phyloP scores from a whole-genome alignment of 2,797 vertebrate genomes.

The Pseudochromis fuscus region DNA sequence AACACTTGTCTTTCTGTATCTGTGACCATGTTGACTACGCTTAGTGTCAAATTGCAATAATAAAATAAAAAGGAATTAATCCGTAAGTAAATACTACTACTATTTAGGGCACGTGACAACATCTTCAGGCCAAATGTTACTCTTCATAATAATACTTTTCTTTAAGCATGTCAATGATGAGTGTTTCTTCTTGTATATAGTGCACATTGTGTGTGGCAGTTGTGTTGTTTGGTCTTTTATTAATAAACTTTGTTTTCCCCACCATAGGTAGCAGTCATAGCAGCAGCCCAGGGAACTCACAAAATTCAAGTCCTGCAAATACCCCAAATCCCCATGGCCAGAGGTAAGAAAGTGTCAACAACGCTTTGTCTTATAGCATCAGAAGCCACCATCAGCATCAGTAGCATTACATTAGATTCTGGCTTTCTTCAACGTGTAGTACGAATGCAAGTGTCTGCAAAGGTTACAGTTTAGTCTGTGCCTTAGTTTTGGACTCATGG shows the following conservation, averaged over 20 bases:
- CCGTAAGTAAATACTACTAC: too few relatives aligned
- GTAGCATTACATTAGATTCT: neutral
- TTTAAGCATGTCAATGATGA: too few relatives aligned
- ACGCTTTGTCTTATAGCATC: neutral
- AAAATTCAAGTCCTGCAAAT: constrained; percentile 79
- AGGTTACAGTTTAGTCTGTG: neutral
- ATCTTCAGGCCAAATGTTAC: too few relatives aligned
- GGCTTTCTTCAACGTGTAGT: neutral
- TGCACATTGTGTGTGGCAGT: neutral
- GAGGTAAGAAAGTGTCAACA: constrained; percentile 73
- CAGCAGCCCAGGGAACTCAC: constrained; percentile 78
- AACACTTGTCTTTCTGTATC: too few relatives aligned
- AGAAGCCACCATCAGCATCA: neutral
- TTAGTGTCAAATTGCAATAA: too few relatives aligned
- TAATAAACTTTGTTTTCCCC: neutral
- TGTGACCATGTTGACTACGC: too few relatives aligned
- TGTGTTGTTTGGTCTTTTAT: neutral
- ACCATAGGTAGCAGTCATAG: constrained; percentile 84
- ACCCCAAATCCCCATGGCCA: constrained; percentile 81
- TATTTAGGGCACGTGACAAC: too few relatives aligned
- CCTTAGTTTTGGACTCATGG: neutral
- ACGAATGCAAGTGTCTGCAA: neutral
- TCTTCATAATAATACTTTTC: too few relatives aligned
- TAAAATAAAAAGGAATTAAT: too few relatives aligned
- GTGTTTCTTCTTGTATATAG: too few relatives aligned